Base-by-base conservation (phyloP, 2,888 invertebrate species). In the Nemotelus nigrinus region DNA sequence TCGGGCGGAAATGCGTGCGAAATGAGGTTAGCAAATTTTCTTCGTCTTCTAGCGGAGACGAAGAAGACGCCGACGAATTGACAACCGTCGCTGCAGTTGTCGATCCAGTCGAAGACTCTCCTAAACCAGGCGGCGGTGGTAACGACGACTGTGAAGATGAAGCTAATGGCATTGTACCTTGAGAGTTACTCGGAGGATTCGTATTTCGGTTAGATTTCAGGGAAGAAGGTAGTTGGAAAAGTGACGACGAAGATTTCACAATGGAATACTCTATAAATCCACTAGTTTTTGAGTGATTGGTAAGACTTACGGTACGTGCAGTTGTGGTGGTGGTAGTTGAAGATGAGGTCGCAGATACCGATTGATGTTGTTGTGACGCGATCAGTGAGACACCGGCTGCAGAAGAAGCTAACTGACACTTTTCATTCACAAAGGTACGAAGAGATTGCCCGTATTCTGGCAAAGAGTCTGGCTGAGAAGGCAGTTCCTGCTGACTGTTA, bases 1-100 rank as follows among this genome's bases (percentile, higher is more conserved):
- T 95, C 25, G 96, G 95, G 81, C 92, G 91, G 88, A 96, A 96
- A 88, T 96, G 96, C 78, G 95, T 95, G 80, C 92, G 91, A 80
- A 92, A 89, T 5, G 95, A 93, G 39, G 93, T 93, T 80, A 94
- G 89, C 81, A 94, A 87, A 86, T 95, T 93, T 84, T 94, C 94
- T 64, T 84, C 83, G 48, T 83, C 83, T 10, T 77, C 63, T 10
- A 76, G 77, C 3, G 74, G 45, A 60, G 74, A 48, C 48, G 60
- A 48, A 2, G 74, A 74, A 7, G 74, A 48, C 2, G 74, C 50
- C 25, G 74, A 74, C 10, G 74, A 60, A 39, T 25, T 41, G 5
- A 68, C 65, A 3, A 47, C 45, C 7, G 63, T n/a, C 8, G 47
- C 67, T 7, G 3, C 4, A 7, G 48, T 5, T 39, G 41, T 39